phyloP scores from a whole-genome alignment of 2,113 vertebrate genomes.

The Grus americana region DNA sequence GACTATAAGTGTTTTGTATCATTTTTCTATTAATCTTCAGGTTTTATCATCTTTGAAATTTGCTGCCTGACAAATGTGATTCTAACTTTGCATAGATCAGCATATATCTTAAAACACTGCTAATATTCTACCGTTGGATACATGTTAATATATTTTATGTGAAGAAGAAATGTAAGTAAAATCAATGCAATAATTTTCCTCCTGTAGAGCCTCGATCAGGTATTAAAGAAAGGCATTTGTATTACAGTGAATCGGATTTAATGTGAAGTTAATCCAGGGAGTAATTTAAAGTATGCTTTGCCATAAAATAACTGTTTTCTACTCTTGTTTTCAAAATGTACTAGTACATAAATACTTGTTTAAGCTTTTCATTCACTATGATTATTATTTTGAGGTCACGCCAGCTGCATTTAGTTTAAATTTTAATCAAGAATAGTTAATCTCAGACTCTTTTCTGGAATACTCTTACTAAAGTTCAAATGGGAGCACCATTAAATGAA shows the following conservation, averaged over 20 bases:
- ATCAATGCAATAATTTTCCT: neutral
- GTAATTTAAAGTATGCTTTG: slow-evolving; percentile 10
- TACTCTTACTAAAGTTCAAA: neutral
- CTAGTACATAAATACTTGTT: neutral
- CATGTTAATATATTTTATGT: neutral
- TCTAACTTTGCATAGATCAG: neutral
- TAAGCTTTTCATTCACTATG: neutral
- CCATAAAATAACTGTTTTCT: neutral
- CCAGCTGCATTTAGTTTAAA: neutral
- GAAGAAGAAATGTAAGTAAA: neutral
- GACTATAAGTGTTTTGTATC: neutral
- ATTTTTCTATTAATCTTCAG: neutral
- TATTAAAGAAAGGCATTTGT: neutral
- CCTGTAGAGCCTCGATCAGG: neutral
- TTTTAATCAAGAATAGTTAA: slow-evolving; percentile 20
- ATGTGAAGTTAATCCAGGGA: neutral
- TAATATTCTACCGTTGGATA: neutral
- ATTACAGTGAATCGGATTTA: neutral
- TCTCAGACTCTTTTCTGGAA: neutral
- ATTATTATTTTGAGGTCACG: neutral
- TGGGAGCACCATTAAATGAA: neutral
- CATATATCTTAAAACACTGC: neutral
- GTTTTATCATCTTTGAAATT: neutral
- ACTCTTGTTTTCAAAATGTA: neutral
- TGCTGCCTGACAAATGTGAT: neutral